phyloP scores from a whole-genome alignment of 2,888 invertebrate species.

The Amiota communis region DNA sequence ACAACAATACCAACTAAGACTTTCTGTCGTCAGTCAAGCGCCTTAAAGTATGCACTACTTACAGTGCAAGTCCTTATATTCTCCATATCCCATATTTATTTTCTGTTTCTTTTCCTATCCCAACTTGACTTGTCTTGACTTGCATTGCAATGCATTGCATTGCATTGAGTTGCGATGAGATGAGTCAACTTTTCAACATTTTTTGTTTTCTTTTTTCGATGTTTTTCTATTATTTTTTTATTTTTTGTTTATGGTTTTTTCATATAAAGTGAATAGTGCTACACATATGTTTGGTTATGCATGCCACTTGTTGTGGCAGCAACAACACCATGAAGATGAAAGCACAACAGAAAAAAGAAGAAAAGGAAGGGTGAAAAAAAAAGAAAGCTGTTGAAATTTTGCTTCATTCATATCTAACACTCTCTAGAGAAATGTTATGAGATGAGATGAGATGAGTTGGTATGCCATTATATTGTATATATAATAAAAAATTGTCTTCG shows the following conservation, averaged over 20 bases:
- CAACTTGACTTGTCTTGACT: neutral
- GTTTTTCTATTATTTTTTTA: neutral
- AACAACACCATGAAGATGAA: neutral
- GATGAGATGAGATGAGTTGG: too few relatives aligned
- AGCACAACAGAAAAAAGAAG: too few relatives aligned
- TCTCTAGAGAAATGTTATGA: too few relatives aligned
- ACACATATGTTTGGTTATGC: conserved; percentile 18
- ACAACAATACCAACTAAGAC: neutral
- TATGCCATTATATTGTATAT: too few relatives aligned
- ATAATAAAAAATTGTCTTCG: too few relatives aligned
- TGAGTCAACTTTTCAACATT: neutral
- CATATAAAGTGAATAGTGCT: conserved; percentile 8
- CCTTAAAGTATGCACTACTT: conserved; percentile 56
- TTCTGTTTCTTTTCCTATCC: too few relatives aligned
- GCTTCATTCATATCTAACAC: neutral
- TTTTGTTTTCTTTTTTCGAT: neutral
- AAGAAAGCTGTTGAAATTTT: conserved; percentile 34
- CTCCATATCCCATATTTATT: too few relatives aligned
- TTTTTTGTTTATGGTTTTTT: conserved; percentile 15
- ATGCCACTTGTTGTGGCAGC: conserved; percentile 46
- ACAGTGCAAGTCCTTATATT: neutral
- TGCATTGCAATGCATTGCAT: neutral
- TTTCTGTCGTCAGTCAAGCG: conserved; percentile 42
- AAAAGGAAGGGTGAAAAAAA: neutral
- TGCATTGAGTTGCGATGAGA: neutral